Base-by-base conservation (phyloP, 2,888 invertebrate genomes). In the Plebejus melissa region DNA sequence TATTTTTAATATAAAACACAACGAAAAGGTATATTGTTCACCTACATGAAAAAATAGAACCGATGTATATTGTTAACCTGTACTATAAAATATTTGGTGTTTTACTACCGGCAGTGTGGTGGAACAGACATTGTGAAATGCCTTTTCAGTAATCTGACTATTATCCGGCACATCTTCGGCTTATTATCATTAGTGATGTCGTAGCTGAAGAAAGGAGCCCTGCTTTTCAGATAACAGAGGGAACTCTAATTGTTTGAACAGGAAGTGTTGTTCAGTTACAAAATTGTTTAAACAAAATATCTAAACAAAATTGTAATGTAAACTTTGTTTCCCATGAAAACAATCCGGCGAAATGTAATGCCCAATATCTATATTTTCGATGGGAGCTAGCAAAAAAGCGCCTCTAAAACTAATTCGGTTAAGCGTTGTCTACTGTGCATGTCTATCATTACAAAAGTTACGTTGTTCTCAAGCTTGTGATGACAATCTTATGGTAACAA, bases 171-270 rank as follows among this genome's bases (percentile, higher is more conserved):
- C 32, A 72, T 72, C 72, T 72, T 72, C 32, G 11, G 16, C 46
- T 32, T 22, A 41, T 38, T 71, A 50, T 41, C 28, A 54, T 72
- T 32, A 72, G 57, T 50, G 71, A 75, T 74, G 86, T 88, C 90
- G 90, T 87, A 90, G 91, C 92, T 91, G 93, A 93, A 83, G 91
- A 92, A 85, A 87, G 90, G 92, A 86, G 82, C 87, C 83, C 92
- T 93, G 93, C 93, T 85, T 89, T 84, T 91, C 92, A 90, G 93
- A 93, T 87, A 91, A 85, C 84, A 79, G 92, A 93, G 92, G 93
- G 90, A 82, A 74, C 7, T 32, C 7, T 32, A 76, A 83, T 85
- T 90, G 90, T 83, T 80, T 83, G 82, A 78, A 80, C 79, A 83
- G 89, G 87, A 87, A 84, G 76, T 77, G 11, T 28, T 76, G 78